Evolutionary conservation across 2,888 invertebrate genomes (phyloP), one percentile per base, ranked within the genome.

Genomic region (Amphipoea oculea): DNA sequence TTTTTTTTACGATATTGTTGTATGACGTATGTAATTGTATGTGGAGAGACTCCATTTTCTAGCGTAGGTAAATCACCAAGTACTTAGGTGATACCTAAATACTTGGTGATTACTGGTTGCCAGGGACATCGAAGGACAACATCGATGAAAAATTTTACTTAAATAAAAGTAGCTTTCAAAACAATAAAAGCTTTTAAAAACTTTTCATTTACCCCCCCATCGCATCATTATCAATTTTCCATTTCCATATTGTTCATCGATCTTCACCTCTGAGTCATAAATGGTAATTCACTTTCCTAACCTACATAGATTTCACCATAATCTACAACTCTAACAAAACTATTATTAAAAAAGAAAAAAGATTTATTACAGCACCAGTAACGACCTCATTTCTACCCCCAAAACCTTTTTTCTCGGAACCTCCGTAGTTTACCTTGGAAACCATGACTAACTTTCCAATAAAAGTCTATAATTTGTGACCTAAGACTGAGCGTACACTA

Each of bases 321-420:
- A 85, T 73, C 74, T 45, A 62, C 23, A 20, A 74, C 85, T 81
- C 81, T 68, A 65, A 73, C 82, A n/a, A 11, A 57, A 29, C 45
- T 29, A 83, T 78, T 78, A 68, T 45, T 45, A 48, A 48, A 68
- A 36, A 48, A 1, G 45, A 6, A 62, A 83, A 83, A 68, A 29
- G n/a, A 70, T 70, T 79, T 67, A 84, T 80, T 80, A 81, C 29
- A 71, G 67, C 29, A 78, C 69, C 42, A 54, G 7, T 62, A 71
- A 29, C 65, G 70, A 69, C 81, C 81, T 79, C 74, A 84, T 69
- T 82, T 54, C 40, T 73, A 63, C 42, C 83, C 82, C 68, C 4
- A 76, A 83, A 84, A 69, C 67, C 60, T 29, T 77, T 65, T 82
- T 82, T 73, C 81, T 73, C n/a, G 54, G 57, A 85, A 82, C 40